Base-by-base conservation (phyloP, 2,113 vertebrate species). In the Gnathonemus echidnorhynchus region DNA sequence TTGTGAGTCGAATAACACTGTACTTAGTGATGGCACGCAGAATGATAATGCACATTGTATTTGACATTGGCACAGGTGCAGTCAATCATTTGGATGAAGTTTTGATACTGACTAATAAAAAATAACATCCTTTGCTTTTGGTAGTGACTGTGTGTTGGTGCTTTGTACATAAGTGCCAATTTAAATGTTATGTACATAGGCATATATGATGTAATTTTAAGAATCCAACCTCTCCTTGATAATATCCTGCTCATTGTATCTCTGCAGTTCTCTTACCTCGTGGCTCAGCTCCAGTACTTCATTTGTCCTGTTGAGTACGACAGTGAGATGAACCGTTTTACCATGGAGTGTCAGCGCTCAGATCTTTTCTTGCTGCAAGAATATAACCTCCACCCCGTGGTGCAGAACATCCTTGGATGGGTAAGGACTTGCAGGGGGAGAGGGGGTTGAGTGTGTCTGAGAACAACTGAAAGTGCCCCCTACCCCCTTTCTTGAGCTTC, bases 241-340 rank as follows among this genome's bases (percentile, higher is more conserved):
- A 52, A 5, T 77, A 11, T 90, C 42, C 48, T 84, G 31, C 66
- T 46, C 45, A 87, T 46, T 52, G 92, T 93, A 88, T 88, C 91
- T 91, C 52, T 91, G 17, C 94, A 99, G 98, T 97, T 97, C 92
- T 97, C 98, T 84, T 98, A 97, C 91, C 92, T 99, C 74, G 94
- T 99, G 89, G 96, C 97, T 88, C 97, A 97, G 90, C 95, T 98
- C 94, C 97, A 98, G 93, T 98, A 97, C 95, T 99, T 98, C 88
- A 97, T 98, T 89, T 99, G 98, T 93, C 98, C 98, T 0, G 97
- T 98, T 93, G 98, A 98, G 88, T 98, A 97, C 90, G 97, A 96
- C 93, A 98, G 97, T 0, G 98, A 99, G 90, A 96, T 96, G 3
- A 98, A 98, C 91, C 95, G 97, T 62, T 99, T 99, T 66, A 96